phyloP scores from a whole-genome alignment of 2,113 vertebrate genomes.

The Pithys albifrons region DNA sequence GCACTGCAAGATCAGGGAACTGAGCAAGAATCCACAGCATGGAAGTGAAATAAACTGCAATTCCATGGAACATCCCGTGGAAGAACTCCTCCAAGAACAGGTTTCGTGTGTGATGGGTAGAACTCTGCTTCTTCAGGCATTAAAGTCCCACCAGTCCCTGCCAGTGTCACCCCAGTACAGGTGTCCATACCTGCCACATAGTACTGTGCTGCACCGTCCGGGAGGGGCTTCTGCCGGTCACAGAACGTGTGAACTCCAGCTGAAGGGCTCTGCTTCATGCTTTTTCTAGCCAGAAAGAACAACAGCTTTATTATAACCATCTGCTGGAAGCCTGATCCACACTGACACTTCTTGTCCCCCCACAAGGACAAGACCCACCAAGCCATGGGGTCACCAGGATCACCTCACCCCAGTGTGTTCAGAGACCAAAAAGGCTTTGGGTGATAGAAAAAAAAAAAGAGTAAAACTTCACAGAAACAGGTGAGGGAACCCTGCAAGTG shows the following conservation, averaged over 20 bases:
- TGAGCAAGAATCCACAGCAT: neutral
- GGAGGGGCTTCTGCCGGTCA: slow-evolving; percentile 91
- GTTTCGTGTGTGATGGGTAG: neutral
- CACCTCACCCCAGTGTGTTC: fast-evolving
- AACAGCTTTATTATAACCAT: neutral
- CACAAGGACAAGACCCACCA: neutral
- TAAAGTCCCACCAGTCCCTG: neutral
- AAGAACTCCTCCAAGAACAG: neutral
- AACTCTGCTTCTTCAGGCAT: neutral
- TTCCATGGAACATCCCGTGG: neutral
- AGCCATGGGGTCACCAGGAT: neutral
- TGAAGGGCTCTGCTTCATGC: slow-evolving; percentile 84
- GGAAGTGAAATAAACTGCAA: neutral
- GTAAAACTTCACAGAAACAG: neutral
- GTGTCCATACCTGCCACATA: slow-evolving; percentile 90
- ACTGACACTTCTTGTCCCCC: neutral
- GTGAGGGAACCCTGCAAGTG: fast-evolving
- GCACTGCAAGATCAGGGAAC: neutral
- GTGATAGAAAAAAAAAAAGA: neutral
- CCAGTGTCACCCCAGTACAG: neutral
- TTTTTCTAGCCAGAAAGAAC: slow-evolving; percentile 80
- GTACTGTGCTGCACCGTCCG: slow-evolving; percentile 94
- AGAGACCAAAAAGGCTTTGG: neutral
- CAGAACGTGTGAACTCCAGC: slow-evolving; percentile 94
- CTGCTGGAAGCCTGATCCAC: neutral